These are phyloP conservation scores for Phainopepla nitens DNA, from an alignment of 2,113 vertebrate genomes.

Conservation along the genomic window DNA sequence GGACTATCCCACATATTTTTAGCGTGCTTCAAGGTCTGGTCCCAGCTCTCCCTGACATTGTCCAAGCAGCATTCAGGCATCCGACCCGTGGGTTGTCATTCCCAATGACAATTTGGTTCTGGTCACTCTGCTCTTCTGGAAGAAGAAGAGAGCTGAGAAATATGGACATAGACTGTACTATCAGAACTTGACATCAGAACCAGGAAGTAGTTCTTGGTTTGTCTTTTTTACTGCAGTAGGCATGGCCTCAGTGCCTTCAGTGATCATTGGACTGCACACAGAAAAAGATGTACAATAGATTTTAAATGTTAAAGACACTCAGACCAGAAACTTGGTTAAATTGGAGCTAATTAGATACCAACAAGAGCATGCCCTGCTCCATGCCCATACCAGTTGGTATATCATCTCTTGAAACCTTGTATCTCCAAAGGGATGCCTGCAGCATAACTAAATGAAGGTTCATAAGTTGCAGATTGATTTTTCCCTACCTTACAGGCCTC, in stretches of 20 bases:
- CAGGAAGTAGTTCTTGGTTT: neutral
- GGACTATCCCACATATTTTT: neutral
- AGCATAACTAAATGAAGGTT: neutral
- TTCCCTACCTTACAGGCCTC: neutral
- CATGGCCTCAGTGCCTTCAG: neutral
- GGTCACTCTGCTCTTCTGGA: neutral
- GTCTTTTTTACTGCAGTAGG: neutral
- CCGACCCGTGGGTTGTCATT: neutral
- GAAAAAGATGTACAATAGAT: neutral
- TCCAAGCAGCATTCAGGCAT: neutral
- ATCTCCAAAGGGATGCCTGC: neutral
- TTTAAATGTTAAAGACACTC: neutral
- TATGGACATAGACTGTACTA: neutral
- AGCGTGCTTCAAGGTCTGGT: neutral
- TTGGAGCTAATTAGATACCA: neutral
- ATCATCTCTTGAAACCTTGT: neutral
- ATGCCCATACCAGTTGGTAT: neutral
- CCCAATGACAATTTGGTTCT: neutral
- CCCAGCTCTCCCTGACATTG: neutral
- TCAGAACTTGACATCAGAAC: neutral
- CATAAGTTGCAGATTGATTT: neutral
- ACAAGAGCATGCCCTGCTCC: neutral
- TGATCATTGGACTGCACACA: neutral
- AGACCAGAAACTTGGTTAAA: neutral
- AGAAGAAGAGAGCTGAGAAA: neutral